phyloP scores from a whole-genome alignment of 2,888 invertebrate species.

The Lasioglossum lativentre region DNA sequence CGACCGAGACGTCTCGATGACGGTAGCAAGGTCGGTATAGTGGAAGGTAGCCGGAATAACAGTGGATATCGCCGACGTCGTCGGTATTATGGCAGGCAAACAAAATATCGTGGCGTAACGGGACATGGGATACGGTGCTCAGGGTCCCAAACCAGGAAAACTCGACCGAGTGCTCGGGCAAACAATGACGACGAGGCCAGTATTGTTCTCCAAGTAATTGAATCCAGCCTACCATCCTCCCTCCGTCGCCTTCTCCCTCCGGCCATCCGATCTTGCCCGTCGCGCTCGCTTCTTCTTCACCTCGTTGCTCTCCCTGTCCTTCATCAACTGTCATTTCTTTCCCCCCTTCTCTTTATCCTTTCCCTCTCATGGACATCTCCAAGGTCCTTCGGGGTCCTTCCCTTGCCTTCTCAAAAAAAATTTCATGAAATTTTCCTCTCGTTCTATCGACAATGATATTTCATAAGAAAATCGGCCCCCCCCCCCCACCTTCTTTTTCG shows the following conservation, averaged over 20 bases:
- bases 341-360: slow-evolving; percentile 48
- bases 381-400: slow-evolving; percentile 28
- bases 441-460: slow-evolving; percentile 50
- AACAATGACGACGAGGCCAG: slow-evolving; percentile 82
- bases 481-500: not conserved
- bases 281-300: slow-evolving; percentile 60
- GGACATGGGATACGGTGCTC: slow-evolving; percentile 69
- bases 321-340: slow-evolving; percentile 38
- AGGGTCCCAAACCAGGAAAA: slow-evolving; percentile 79
- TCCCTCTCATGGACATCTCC: slow-evolving; percentile 51
- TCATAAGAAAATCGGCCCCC: slow-evolving; percentile 22
- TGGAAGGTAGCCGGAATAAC: slow-evolving; percentile 36
- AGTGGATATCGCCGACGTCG: slow-evolving; percentile 43
- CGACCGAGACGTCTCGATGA: slow-evolving; percentile 16
- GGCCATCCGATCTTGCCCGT: slow-evolving; percentile 71
- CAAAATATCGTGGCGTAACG: slow-evolving; percentile 81
- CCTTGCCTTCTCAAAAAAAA: slow-evolving; percentile 44
- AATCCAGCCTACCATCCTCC: slow-evolving; percentile 78
- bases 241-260: slow-evolving; percentile 46
- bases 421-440: slow-evolving; percentile 64
- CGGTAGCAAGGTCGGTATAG: slow-evolving; percentile 45
- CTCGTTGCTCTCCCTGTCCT: slow-evolving; percentile 48
- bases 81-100: slow-evolving; percentile 79
- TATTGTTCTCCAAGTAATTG: slow-evolving; percentile 84
- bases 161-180: slow-evolving; percentile 81